These are phyloP conservation scores for Pristis pectinata DNA, from an alignment of 2,797 vertebrate genomes.

Conservation along the genomic window DNA sequence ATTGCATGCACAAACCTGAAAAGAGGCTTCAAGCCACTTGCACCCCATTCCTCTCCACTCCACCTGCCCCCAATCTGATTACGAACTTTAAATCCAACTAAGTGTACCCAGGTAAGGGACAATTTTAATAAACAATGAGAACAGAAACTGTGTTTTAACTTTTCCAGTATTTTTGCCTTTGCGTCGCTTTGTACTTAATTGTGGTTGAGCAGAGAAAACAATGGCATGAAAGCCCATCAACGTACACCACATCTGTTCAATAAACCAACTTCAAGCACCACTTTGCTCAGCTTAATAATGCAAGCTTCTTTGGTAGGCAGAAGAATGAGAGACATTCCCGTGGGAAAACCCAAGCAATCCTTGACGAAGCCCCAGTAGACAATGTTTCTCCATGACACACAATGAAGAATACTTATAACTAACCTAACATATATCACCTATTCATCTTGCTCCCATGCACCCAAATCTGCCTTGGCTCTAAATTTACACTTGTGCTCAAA, in stretches of 20 bases:
- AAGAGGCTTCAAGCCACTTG: neutral
- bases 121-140: too few relatives aligned
- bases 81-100: too few relatives aligned
- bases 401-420: neutral
- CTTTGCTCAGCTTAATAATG: neutral
- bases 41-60: neutral
- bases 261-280: neutral
- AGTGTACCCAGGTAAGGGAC: too few relatives aligned
- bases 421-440: neutral
- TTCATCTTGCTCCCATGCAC: neutral
- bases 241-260: neutral
- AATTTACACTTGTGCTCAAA: neutral
- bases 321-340: neutral
- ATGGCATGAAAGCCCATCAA: neutral
- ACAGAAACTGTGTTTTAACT: too few relatives aligned
- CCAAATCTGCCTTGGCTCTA: neutral
- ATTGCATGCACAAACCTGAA: neutral
- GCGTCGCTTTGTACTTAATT: neutral
- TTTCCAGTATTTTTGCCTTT: neutral
- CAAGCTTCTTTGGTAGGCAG: neutral
- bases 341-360: neutral
- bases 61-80: too few relatives aligned
- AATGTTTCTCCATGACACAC: neutral
- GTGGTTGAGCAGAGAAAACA: neutral
- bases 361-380: neutral